phyloP scores from a whole-genome alignment of 2,113 vertebrate species.

The Chamaetylas fuelleborni region DNA sequence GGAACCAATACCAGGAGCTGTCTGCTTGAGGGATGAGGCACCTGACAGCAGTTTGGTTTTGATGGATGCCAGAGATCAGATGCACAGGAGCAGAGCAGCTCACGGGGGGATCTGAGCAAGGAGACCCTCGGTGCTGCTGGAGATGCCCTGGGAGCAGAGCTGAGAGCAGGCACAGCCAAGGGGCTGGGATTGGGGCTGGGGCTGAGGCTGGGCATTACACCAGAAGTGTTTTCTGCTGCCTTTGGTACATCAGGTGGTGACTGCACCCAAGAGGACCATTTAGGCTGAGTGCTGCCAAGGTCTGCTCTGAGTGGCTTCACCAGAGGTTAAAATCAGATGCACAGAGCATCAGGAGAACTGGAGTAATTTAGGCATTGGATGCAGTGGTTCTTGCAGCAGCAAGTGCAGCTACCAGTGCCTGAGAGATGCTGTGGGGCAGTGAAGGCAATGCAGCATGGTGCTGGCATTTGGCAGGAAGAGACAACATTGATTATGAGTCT shows the following conservation, averaged over 20 bases:
- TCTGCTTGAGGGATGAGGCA: neutral
- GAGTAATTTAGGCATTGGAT: neutral
- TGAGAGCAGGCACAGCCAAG: neutral
- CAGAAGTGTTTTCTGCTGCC: neutral
- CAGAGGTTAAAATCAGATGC: neutral
- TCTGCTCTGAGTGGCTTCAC: neutral
- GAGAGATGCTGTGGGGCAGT: neutral
- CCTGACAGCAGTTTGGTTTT: neutral
- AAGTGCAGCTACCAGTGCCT: neutral
- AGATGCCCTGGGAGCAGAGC: neutral
- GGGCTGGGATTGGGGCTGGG: neutral
- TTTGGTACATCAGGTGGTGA: neutral
- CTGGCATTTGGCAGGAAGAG: neutral
- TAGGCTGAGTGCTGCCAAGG: neutral
- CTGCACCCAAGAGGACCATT: accelerated
- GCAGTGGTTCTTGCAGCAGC: neutral
- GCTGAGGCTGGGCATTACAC: neutral
- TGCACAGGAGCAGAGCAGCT: neutral
- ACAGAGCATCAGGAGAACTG: neutral
- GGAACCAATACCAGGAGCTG: neutral
- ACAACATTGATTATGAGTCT: neutral
- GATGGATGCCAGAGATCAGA: neutral
- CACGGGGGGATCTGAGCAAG: neutral
- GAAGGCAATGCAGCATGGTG: neutral
- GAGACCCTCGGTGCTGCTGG: neutral